Base-by-base conservation (phyloP, 2,888 invertebrate genomes). In the Chromoteleia sp. region DNA sequence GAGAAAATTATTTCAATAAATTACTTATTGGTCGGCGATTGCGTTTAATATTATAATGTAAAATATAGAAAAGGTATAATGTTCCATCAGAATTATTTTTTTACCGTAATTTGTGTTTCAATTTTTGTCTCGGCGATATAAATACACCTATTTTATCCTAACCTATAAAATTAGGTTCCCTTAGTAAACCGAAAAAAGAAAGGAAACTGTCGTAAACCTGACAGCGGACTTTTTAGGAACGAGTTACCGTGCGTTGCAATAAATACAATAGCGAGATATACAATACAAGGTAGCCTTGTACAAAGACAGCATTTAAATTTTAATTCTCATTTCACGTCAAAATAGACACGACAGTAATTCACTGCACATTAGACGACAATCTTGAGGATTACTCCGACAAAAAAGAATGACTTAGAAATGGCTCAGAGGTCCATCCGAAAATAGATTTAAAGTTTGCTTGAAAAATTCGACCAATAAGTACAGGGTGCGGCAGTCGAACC, bases 301-400 rank as follows among this genome's bases (percentile, higher is more conserved):
- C 21, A 65, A 52, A 50, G 65, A 63, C 39, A 25, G 39, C 41
- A 21, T 39, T 52, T 29, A 39, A 39, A 54, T n/a, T 33, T 45
- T 45, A 45, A 56, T 56, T 56, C 29, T 33, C n/a, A 56, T 56
- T 67, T 41, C 41, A 41, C 39, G 10, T 48, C 14, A 4, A 12
- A 14, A 3, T 36, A 7, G 17, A 54, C 29, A 19, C 25, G 21
- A 48, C 21, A n/a, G 25, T 4, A 54, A 67, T 67, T 67, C 68
- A 48, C 58, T 70, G 58, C 58, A 58, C 25, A 58, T 70, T 48
- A 48, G 58, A 70, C 25, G 58, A 58, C 70, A 70, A 58, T 58
- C 56, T 21, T 33, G 2, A 17, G 41, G 52, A 71, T 71, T 71
- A 71, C 48, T 0, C 14, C 1, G 30, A 29, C 45, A 21, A 39